Evolutionary conservation across 2,113 vertebrate species (phyloP), one percentile per base, ranked within the genome.

Genomic region (Ifrita kowaldi): DNA sequence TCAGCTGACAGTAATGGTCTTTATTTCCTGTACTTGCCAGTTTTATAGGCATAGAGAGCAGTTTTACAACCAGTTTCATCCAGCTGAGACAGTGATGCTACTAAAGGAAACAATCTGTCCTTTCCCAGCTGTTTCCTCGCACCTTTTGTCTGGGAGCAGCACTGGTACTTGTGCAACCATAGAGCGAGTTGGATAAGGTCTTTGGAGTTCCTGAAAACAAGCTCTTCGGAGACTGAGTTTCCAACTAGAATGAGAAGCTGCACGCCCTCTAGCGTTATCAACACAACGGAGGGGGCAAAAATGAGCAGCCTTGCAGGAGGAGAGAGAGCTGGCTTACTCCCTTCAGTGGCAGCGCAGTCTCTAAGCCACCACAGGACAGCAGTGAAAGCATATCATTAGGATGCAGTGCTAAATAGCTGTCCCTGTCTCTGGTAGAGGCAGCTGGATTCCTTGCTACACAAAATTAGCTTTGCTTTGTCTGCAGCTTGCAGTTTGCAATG

Each of bases 61-160:
- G 37, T 73, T 84, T 94, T 73, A 92, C 46, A 74, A 37, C 32
- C n/a, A 49, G 71, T 46, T 57, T 69, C 33, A 92, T 46, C 28
- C 69, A 74, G 59, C 32, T 77, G 57, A 83, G 71, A 35, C 37
- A 53, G 44, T 0, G 3, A 53, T 70, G 15, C 59, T 49, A 30
- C 32, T 0, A 0, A 41, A 81, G 52, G 84, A 81, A 71, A 69
- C n/a, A 67, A 39, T 64, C 70, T 85, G 12, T 78, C 42, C 46
- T 73, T 46, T 60, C 37, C 15, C n/a, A 62, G 50, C 37, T 73
- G 16, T 68, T 79, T 90, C 30, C 18, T 79, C 49, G 28, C 33
- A 69, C 32, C 37, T 11, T 39, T 70, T 59, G 19, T 42, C 23
- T 50, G 63, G 49, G 35, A 73, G 53, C 42, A 71, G 28, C 24